Evolutionary conservation across 2,113 vertebrate species (phyloP).

Genomic region (Dasyurus viverrinus): DNA sequence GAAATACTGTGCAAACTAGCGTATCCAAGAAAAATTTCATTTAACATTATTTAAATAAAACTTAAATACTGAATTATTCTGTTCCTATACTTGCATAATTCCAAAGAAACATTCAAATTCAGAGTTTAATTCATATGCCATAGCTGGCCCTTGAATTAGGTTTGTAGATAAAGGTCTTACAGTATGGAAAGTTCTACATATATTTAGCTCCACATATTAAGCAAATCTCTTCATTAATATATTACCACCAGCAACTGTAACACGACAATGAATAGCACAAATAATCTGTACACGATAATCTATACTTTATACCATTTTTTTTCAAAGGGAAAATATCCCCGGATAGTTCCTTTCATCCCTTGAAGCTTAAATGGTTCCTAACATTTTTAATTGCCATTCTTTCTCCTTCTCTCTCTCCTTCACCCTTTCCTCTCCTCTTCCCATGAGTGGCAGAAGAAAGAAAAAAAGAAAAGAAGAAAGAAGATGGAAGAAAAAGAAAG

Average conservation of each 20-base stretch:
- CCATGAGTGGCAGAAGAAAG: no score
- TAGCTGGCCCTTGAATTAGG: background rate
- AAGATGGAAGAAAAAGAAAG: no score
- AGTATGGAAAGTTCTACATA: background rate
- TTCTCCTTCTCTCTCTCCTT: background rate
- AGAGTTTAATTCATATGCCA: background rate
- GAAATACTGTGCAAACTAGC: background rate
- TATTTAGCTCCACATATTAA: background rate
- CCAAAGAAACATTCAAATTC: background rate
- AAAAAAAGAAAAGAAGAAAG: no score
- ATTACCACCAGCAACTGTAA: background rate
- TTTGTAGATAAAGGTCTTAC: background rate
- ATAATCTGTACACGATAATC: background rate
- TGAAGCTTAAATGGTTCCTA: background rate
- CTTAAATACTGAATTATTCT: background rate
- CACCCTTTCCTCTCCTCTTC: no score
- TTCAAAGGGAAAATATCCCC: background rate
- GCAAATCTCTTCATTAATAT: background rate
- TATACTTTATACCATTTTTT: no score
- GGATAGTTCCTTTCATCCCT: background rate
- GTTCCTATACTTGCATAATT: background rate
- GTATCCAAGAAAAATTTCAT: background rate
- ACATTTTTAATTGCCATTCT: background rate
- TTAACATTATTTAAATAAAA: slow-evolving; percentile 22
- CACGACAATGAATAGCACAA: background rate